Evolutionary conservation across 2,797 vertebrate genomes (phyloP).

Genomic region (Enteromius mattozi): DNA sequence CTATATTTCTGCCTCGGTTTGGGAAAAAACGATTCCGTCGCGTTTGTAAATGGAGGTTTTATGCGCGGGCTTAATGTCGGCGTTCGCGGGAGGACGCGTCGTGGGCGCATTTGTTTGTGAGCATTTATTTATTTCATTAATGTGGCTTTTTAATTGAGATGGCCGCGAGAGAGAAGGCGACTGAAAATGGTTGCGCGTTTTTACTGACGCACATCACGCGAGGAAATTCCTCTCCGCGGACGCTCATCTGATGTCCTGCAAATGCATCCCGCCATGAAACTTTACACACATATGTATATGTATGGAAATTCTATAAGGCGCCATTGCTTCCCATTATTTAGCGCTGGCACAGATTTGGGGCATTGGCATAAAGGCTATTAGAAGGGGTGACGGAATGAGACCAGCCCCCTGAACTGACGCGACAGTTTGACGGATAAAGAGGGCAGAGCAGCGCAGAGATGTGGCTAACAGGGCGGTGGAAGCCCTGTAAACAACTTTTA

Average conservation of each 20-base stretch:
- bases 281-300: constrained; percentile 40
- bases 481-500: constrained; percentile 17
- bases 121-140: constrained; percentile 83
- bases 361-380: background rate
- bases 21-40: constrained; percentile 6
- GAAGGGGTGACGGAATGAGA: constrained; percentile 40
- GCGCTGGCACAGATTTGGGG: constrained; percentile 12
- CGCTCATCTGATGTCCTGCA: constrained; percentile 77
- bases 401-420: constrained; percentile 39
- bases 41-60: background rate
- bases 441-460: constrained; percentile 14
- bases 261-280: constrained; percentile 63
- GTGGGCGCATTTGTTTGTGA: constrained; percentile 75
- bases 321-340: background rate
- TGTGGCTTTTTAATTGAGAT: constrained; percentile 82
- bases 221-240: constrained; percentile 81
- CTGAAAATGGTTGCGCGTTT: constrained; percentile 84
- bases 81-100: constrained; percentile 48
- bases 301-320: background rate
- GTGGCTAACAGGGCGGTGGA: background rate
- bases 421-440: constrained; percentile 34
- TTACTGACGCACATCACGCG: constrained; percentile 80
- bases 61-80: constrained; percentile 49
- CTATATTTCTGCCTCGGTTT: background rate
- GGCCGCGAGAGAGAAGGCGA: constrained; percentile 82